Evolutionary conservation across 2,888 invertebrate species (phyloP).

Genomic region (Dicycla oo): DNA sequence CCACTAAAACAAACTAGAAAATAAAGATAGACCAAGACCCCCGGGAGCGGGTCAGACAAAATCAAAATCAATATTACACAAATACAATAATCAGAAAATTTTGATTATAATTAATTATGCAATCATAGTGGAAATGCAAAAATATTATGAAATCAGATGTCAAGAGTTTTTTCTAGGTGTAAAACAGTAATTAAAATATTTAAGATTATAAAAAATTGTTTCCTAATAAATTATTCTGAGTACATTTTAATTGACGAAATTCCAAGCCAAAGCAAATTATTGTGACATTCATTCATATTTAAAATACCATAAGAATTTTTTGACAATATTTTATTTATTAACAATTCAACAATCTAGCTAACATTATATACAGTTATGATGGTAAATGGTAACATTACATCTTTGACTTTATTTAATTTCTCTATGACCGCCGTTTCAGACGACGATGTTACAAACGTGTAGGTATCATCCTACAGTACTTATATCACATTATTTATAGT

Average conservation of each 20-base stretch:
- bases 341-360: constrained; percentile 84
- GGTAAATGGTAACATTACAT: constrained; percentile 82
- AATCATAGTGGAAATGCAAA: constrained; percentile 58
- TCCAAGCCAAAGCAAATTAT: constrained; percentile 66
- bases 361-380: constrained; percentile 84
- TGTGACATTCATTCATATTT: constrained; percentile 54
- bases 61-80: constrained; percentile 64
- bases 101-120: constrained; percentile 54
- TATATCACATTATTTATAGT: constrained; percentile 65
- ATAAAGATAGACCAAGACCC: constrained; percentile 63
- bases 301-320: constrained; percentile 59
- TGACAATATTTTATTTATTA: constrained; percentile 67
- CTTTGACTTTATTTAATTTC: constrained; percentile 72
- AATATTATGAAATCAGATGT: constrained; percentile 78
- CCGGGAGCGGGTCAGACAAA: constrained; percentile 2
- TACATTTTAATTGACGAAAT: constrained; percentile 67
- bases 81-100: constrained; percentile 62
- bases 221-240: constrained; percentile 57
- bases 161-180: constrained; percentile 72
- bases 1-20: constrained; percentile 87
- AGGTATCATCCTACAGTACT: constrained; percentile 46
- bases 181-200: constrained; percentile 55
- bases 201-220: constrained; percentile 46
- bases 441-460: constrained; percentile 20
- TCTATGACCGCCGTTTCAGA: constrained; percentile 38